Percentiles rank a stretch among this genome's conserved stretches.
Conservation (phyloP, 92 coral and sea anemone species). For the Heteractis magnifica region DNA sequence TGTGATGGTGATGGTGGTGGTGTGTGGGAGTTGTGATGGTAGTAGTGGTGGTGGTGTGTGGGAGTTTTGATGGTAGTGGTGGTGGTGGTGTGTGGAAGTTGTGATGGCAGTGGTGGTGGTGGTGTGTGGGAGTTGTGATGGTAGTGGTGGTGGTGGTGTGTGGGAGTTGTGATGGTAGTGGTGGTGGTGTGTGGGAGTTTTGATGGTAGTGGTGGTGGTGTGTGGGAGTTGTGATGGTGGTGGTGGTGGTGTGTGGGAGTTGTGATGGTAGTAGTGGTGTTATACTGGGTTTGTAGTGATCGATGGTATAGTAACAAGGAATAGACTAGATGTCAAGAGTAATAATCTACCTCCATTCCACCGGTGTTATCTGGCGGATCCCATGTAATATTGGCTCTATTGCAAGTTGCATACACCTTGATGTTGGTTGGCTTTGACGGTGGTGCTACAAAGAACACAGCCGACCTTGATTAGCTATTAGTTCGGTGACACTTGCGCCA, state of each 20-base stretch:
- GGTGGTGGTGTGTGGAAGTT: not conserved
- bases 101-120: not conserved
- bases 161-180: not conserved
- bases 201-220: no score
- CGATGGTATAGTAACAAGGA: no score
- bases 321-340: no score
- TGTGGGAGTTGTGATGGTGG: not conserved
- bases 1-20: no score
- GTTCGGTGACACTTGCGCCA: no score
- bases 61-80: not conserved
- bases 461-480: not conserved
- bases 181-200: not conserved
- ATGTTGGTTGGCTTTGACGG: constrained; percentile 36
- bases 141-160: not conserved
- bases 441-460: constrained; percentile 26
- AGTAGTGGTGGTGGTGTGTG: no score
- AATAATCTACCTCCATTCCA: constrained; percentile 50
- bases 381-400: constrained; percentile 46
- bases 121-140: not conserved
- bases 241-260: not conserved
- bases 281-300: no score
- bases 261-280: no score
- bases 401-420: constrained; percentile 24
- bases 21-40: no score
- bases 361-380: constrained; percentile 39